Percentiles rank a stretch among this genome's conserved stretches.
phyloP scores from a whole-genome alignment of 2,797 vertebrate species.

The Falco novaeseelandiae region DNA sequence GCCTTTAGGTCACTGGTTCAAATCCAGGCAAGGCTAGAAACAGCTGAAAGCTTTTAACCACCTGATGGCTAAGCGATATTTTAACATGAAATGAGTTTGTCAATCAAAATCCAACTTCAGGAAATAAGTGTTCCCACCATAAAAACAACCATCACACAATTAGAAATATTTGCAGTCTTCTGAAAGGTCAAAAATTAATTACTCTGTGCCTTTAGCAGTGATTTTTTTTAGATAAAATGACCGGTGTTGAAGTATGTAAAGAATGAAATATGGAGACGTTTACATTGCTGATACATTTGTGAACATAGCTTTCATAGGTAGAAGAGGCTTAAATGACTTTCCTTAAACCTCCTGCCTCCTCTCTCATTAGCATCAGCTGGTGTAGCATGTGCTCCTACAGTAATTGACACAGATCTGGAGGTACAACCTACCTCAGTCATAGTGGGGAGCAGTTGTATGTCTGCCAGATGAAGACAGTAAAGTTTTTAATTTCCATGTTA shows the following conservation, averaged over 20 bases:
- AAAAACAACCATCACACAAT: background rate
- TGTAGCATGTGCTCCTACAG: background rate
- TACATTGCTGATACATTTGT: background rate
- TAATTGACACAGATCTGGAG: background rate
- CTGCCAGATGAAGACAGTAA: background rate
- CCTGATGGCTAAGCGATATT: conserved; percentile 25
- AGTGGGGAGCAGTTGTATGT: background rate
- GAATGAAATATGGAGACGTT: background rate
- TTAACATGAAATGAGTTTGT: conserved; percentile 39
- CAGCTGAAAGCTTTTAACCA: conserved; percentile 65
- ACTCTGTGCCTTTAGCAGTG: background rate
- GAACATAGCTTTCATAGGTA: background rate
- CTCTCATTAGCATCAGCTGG: background rate
- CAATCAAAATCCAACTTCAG: conserved; percentile 42
- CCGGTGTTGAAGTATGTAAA: background rate
- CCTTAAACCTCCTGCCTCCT: background rate
- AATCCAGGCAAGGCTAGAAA: conserved; percentile 23
- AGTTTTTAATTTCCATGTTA: background rate
- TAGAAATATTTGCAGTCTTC: conserved; percentile 14
- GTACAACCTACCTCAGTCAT: background rate
- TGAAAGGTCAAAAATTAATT: conserved; percentile 36
- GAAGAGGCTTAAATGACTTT: background rate
- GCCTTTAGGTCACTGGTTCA: conserved; percentile 50
- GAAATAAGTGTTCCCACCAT: conserved; percentile 1
- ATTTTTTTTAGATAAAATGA: background rate